Evolutionary conservation across 92 coral and sea anemone species (phyloP).

Genomic region (Epizoanthus rinbou): DNA sequence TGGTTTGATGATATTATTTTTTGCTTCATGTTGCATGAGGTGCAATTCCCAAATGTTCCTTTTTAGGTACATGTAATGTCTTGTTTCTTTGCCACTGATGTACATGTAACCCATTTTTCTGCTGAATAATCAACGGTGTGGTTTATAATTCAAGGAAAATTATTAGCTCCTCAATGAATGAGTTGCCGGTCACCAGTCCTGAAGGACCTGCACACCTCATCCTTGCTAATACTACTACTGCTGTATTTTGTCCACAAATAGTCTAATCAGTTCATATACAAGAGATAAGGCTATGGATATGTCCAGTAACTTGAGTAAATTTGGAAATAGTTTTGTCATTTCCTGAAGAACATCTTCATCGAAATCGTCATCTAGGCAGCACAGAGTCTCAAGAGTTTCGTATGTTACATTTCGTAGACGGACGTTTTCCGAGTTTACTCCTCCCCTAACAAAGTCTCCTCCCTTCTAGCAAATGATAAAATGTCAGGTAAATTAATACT

Average conservation of each 20-base stretch:
- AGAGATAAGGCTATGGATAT: constrained; percentile 5
- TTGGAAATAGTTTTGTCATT: constrained; percentile 11
- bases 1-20: no score
- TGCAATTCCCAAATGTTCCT: no score
- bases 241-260: background rate
- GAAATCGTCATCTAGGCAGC: constrained; percentile 15
- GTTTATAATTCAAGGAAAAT: no score
- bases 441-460: background rate
- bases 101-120: no score
- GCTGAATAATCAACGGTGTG: no score
- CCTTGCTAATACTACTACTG: no score
- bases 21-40: no score
- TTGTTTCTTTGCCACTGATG: no score
- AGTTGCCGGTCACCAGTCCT: no score
- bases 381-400: constrained; percentile 21
- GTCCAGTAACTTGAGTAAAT: background rate
- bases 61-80: no score
- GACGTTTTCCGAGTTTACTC: background rate
- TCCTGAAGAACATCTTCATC: constrained; percentile 18
- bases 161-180: no score
- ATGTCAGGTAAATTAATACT: constrained; percentile 2
- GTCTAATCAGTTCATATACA: constrained; percentile 5
- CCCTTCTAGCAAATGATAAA: background rate
- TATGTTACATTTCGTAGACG: background rate
- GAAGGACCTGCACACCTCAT: no score